Evolutionary conservation across 2,797 vertebrate species (phyloP).

Genomic region (Gallinago nigripennis): DNA sequence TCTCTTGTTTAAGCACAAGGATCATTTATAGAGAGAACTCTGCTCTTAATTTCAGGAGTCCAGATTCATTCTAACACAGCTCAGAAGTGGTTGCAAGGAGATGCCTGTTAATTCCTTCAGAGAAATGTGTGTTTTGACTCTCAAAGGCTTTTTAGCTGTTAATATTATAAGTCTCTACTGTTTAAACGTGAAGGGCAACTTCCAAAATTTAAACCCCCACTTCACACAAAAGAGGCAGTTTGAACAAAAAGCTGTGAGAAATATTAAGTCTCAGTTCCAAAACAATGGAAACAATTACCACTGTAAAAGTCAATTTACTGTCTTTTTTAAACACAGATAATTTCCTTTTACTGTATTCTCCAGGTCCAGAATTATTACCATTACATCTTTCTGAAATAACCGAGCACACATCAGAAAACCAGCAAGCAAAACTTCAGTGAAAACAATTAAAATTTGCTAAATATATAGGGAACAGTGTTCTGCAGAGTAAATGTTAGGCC

Average conservation of each 20-base stretch:
- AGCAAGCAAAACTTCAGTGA: neutral
- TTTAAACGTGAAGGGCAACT: neutral
- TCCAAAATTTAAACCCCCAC: neutral
- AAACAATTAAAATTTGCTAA: neutral
- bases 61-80: neutral
- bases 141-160: neutral
- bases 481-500: neutral
- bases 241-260: constrained; percentile 1
- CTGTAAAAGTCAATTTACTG: neutral
- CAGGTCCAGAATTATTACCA: neutral
- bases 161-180: neutral
- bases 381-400: neutral
- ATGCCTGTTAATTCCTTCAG: neutral
- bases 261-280: neutral
- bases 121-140: neutral
- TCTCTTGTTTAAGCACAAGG: neutral
- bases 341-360: neutral
- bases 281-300: neutral
- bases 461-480: neutral
- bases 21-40: neutral
- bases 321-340: neutral
- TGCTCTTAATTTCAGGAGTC: neutral
- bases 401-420: neutral
- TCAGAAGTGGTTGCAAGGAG: neutral
- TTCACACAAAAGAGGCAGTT: neutral